A percentile compares a stretch with the other conserved stretches of the same genome.
phyloP scores from a whole-genome alignment of 2,113 vertebrate genomes.

The Misgurnus anguillicaudatus region DNA sequence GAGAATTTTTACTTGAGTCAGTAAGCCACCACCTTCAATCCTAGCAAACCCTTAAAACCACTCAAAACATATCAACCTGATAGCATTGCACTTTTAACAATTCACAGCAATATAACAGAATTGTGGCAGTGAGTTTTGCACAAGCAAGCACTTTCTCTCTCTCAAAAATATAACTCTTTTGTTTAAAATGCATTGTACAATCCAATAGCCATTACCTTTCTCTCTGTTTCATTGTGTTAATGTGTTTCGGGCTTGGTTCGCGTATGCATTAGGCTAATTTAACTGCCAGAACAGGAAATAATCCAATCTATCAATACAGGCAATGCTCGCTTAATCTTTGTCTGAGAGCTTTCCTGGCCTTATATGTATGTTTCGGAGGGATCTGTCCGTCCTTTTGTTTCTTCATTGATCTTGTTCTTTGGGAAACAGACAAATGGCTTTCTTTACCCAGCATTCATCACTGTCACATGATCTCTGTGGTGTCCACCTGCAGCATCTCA shows the following conservation, averaged over 20 bases:
- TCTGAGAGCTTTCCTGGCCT: neutral
- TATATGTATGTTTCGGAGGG: constrained; percentile 16
- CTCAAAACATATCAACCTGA: neutral
- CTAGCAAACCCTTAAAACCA: no score
- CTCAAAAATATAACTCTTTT: constrained; percentile 1
- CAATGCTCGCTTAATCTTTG: constrained; percentile 1
- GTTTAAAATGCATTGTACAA: constrained; percentile 21
- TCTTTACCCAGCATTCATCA: constrained; percentile 51
- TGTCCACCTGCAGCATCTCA: neutral
- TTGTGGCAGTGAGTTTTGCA: neutral
- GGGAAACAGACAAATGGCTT: constrained; percentile 43
- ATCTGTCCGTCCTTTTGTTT: constrained; percentile 36
- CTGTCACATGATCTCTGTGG: constrained; percentile 21
- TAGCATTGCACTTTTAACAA: neutral
- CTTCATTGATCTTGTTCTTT: constrained; percentile 45
- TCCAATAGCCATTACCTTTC: neutral
- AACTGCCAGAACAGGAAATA: constrained; percentile 41
- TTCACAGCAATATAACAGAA: neutral
- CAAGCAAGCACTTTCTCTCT: neutral
- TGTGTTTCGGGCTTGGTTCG: constrained; percentile 34
- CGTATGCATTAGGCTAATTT: constrained; percentile 51
- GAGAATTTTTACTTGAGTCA: no score
- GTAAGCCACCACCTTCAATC: no score
- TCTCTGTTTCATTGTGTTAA: constrained; percentile 39
- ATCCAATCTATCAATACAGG: constrained; percentile 49